phyloP scores from a whole-genome alignment of 1,140 invertebrate species.

The Drosophila leontia region DNA sequence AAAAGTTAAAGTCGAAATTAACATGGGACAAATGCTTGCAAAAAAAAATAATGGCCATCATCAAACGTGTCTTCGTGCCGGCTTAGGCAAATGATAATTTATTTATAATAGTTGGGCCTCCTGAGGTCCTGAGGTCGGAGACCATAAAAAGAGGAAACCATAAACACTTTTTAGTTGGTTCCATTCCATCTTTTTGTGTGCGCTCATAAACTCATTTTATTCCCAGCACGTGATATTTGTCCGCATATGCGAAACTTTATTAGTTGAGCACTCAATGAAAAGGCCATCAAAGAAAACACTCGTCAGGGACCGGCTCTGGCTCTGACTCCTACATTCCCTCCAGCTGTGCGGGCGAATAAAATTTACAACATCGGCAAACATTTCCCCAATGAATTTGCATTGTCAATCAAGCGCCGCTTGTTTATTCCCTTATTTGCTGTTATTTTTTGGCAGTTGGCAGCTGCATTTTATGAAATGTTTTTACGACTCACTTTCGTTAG shows the following conservation, averaged over 20 bases:
- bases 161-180: conserved; percentile 62
- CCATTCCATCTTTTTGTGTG: conserved; percentile 44
- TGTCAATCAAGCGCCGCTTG: conserved; percentile 27
- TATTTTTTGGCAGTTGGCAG: conserved; percentile 26
- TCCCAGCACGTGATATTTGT: conserved; percentile 64
- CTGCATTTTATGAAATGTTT: conserved; percentile 41
- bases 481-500: conserved; percentile 41
- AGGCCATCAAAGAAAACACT: conserved; percentile 50
- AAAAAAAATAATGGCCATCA: conserved; percentile 34
- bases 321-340: background rate
- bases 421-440: conserved; percentile 28
- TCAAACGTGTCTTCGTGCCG: conserved; percentile 42
- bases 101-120: conserved; percentile 58
- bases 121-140: conserved; percentile 3
- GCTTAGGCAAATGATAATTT: conserved; percentile 67
- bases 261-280: conserved; percentile 68
- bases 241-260: conserved; percentile 56
- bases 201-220: conserved; percentile 72
- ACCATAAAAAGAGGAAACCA: conserved; percentile 48
- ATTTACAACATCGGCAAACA: conserved; percentile 34
- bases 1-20: conserved; percentile 29
- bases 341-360: conserved; percentile 47
- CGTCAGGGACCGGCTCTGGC: conserved; percentile 1
- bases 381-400: conserved; percentile 39
- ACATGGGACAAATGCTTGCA: conserved; percentile 24